Evolutionary conservation across 2,888 invertebrate genomes (phyloP).

Genomic region (Exephanes ischioxanthus): DNA sequence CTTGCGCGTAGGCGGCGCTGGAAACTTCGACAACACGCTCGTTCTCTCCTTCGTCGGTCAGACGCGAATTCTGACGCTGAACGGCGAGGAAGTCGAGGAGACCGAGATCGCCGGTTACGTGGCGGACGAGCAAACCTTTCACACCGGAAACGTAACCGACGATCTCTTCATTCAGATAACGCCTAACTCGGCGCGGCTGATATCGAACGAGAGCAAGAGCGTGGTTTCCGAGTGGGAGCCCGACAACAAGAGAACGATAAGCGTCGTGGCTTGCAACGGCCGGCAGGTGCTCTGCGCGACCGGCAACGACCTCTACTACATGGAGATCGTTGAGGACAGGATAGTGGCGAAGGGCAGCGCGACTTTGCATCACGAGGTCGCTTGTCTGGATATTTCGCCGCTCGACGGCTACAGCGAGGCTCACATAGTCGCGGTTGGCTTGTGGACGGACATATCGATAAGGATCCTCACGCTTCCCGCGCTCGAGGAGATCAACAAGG

Average conservation of each 20-base stretch:
- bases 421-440: slow-evolving; percentile 94
- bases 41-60: slow-evolving; percentile 99
- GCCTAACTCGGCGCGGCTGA: slow-evolving; percentile 90
- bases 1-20: slow-evolving; percentile 90
- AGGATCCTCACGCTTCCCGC: slow-evolving; percentile 93
- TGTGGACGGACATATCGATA: slow-evolving; percentile 99
- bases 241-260: slow-evolving; percentile 90
- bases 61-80: slow-evolving; percentile 95
- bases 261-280: slow-evolving; percentile 94
- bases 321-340: slow-evolving; percentile 90
- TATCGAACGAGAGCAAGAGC: slow-evolving; percentile 89
- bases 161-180: slow-evolving; percentile 94
- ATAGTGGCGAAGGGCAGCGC: slow-evolving; percentile 88
- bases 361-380: slow-evolving; percentile 96
- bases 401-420: slow-evolving; percentile 88
- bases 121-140: slow-evolving; percentile 96
- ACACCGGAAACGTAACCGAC: slow-evolving; percentile 95
- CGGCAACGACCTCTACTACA: slow-evolving; percentile 94
- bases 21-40: slow-evolving; percentile 93
- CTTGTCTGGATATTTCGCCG: slow-evolving; percentile 97
- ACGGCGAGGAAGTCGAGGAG: slow-evolving; percentile 99
- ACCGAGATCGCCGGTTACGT: slow-evolving; percentile 97
- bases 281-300: slow-evolving; percentile 93
- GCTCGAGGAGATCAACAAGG: slow-evolving; percentile 93
- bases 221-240: slow-evolving; percentile 91